phyloP scores from a whole-genome alignment of 92 coral and sea anemone species.

The Virgularia gustaviana region DNA sequence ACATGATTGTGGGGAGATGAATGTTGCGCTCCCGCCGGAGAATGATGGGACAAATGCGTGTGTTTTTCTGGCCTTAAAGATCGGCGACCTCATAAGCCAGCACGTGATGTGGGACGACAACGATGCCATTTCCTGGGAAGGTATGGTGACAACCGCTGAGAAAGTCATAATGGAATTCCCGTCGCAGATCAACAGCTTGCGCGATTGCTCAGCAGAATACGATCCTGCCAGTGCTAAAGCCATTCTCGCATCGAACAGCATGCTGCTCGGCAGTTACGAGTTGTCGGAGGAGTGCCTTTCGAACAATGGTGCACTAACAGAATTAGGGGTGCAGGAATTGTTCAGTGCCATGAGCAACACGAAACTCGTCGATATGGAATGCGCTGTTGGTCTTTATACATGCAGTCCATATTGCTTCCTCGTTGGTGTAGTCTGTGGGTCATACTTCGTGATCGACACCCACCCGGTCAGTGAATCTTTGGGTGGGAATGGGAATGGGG shows the following conservation, averaged over 20 bases:
- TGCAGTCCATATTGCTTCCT: slow-evolving; percentile 36
- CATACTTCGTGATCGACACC: slow-evolving; percentile 33
- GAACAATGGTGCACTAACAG: slow-evolving; percentile 10
- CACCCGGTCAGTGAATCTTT: slow-evolving; percentile 33
- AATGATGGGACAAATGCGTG: slow-evolving; percentile 33
- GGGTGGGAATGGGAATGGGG: slow-evolving; percentile 41
- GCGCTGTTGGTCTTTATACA: slow-evolving; percentile 37
- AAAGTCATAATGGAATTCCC: slow-evolving; percentile 15
- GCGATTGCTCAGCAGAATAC: slow-evolving; percentile 28
- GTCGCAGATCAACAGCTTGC: slow-evolving; percentile 28
- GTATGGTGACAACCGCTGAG: not conserved
- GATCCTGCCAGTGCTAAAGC: slow-evolving; percentile 16
- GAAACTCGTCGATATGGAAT: not conserved
- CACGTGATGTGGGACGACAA: slow-evolving; percentile 23
- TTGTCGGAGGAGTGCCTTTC: slow-evolving; percentile 17
- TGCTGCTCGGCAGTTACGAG: slow-evolving; percentile 10
- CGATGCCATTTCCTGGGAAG: slow-evolving; percentile 10
- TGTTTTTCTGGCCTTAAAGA: slow-evolving; percentile 19
- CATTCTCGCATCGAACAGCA: slow-evolving; percentile 10
- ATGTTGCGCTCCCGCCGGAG: slow-evolving; percentile 2
- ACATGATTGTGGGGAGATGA: slow-evolving; percentile 6
- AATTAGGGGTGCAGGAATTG: slow-evolving; percentile 9
- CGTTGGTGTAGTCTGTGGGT: slow-evolving; percentile 24
- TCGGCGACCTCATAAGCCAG: slow-evolving; percentile 26
- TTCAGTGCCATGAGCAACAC: slow-evolving; percentile 7